Percentiles rank a stretch among this genome's conserved stretches.
phyloP scores from a whole-genome alignment of 2,797 vertebrate genomes.

The Muraenolepis orangiensis region DNA sequence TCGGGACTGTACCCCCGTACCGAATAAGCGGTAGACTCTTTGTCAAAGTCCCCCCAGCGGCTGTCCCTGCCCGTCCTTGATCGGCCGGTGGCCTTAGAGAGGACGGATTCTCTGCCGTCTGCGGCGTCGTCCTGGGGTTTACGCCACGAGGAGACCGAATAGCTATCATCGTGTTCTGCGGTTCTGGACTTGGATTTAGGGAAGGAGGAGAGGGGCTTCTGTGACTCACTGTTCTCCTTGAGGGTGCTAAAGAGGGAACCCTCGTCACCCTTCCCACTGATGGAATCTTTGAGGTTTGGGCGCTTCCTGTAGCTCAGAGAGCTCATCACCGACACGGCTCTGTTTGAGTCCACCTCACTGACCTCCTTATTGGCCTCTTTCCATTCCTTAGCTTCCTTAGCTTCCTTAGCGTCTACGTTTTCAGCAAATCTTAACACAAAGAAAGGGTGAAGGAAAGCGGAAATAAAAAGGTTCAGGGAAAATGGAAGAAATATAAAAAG shows the following conservation, averaged over 20 bases:
- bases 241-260: slow-evolving; percentile 80
- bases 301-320: slow-evolving; percentile 93
- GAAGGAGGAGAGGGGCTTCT: slow-evolving; percentile 69
- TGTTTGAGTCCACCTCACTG: slow-evolving; percentile 76
- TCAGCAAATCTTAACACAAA: slow-evolving; percentile 68
- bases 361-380: slow-evolving; percentile 74
- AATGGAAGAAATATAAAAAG: slow-evolving; percentile 34
- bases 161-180: slow-evolving; percentile 54
- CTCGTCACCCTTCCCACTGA: slow-evolving; percentile 77
- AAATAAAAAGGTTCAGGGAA: background rate
- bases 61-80: slow-evolving; percentile 80
- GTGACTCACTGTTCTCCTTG: slow-evolving; percentile 76
- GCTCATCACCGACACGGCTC: slow-evolving; percentile 83
- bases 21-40: slow-evolving; percentile 74
- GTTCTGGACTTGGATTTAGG: slow-evolving; percentile 65
- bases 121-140: slow-evolving; percentile 64
- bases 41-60: slow-evolving; percentile 80
- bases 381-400: slow-evolving; percentile 72
- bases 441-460: background rate
- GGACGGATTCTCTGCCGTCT: slow-evolving; percentile 69
- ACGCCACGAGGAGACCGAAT: slow-evolving; percentile 62
- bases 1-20: slow-evolving; percentile 66
- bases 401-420: slow-evolving; percentile 73
- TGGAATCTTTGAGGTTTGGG: slow-evolving; percentile 79
- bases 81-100: slow-evolving; percentile 73